Base-by-base conservation (phyloP, 92 coral and sea anemone species). In the Siderastrea siderea region DNA sequence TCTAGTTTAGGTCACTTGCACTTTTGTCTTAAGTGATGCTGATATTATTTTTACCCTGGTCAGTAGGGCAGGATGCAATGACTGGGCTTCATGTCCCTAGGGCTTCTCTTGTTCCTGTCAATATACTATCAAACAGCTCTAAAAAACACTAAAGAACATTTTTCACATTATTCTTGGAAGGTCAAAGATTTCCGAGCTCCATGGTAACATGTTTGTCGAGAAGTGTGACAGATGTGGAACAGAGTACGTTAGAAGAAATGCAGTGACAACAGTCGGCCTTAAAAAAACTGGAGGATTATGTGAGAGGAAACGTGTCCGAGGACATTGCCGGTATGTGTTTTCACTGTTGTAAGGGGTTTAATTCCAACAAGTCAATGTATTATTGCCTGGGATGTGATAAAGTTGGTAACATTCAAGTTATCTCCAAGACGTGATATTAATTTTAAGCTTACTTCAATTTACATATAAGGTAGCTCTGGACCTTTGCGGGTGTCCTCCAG, bases 161-260 rank as follows among this genome's bases (percentile, higher is more conserved):
- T 74, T 19, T 65, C n/a, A 13, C 17, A 17, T 71, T 80, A 80
- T 43, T 62, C 6, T 7, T 88, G 60, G 15, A 63, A 97, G 99
- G 89, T 94, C 95, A 26, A 89, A 89, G 92, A 72, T 97, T 12
- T 94, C 99, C 45, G 99, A 97, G 82, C 96, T 97, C 19, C 99
- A 97, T 89, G 99, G 99, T 14, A 95, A 97, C 89, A 97, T 97
- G 99, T 97, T 95, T 88, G 88, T 97, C 14, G 99, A 97, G 79
- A 94, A 94, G 82, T 97, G 99, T 87, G 98, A 97, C 79, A 94
- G 96, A 68, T 97, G 99, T 85, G 95, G 89, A 26, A 92, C 90
- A 15, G 98, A 97, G 80, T 92, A 95, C 75, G 84, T 97, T 4
- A 83, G 95, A 71, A 91, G 80, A 11, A 81, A 87, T 55, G 97